Conservation (phyloP, 2,113 vertebrate genomes). For the Prunella himalayana region DNA sequence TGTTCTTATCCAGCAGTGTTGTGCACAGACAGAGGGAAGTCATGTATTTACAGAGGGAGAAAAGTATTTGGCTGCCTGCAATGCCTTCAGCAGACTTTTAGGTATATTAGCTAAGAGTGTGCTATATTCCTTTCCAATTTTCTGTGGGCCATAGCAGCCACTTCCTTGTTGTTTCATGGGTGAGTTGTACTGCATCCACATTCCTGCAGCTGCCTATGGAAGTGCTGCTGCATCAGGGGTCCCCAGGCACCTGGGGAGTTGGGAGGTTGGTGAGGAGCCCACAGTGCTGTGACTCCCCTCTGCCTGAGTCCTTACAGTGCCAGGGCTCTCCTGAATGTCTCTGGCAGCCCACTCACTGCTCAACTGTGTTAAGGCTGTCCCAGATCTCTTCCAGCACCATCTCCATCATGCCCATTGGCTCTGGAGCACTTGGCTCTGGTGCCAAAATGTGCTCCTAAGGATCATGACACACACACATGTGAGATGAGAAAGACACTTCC, state of each 20-base stretch:
- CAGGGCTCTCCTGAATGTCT: neutral
- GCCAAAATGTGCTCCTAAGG: neutral
- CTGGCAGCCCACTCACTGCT: neutral
- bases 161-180: neutral
- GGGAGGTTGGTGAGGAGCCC: neutral
- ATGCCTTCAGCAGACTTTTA: neutral
- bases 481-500: neutral
- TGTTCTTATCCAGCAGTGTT: neutral
- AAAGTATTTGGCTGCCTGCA: neutral
- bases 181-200: neutral
- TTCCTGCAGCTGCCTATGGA: rapidly evolving
- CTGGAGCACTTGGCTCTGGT: neutral
- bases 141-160: neutral
- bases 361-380: neutral
- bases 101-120: neutral
- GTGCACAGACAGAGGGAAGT: neutral
- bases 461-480: neutral
- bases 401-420: neutral
- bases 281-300: rapidly evolving
- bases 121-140: neutral
- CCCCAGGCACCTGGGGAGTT: neutral
- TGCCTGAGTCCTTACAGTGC: rapidly evolving
- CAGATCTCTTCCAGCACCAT: neutral
- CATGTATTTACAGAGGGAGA: neutral
- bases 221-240: neutral